Evolutionary conservation across 2,797 vertebrate species (phyloP).

Genomic region (Cryptoprocta ferox): DNA sequence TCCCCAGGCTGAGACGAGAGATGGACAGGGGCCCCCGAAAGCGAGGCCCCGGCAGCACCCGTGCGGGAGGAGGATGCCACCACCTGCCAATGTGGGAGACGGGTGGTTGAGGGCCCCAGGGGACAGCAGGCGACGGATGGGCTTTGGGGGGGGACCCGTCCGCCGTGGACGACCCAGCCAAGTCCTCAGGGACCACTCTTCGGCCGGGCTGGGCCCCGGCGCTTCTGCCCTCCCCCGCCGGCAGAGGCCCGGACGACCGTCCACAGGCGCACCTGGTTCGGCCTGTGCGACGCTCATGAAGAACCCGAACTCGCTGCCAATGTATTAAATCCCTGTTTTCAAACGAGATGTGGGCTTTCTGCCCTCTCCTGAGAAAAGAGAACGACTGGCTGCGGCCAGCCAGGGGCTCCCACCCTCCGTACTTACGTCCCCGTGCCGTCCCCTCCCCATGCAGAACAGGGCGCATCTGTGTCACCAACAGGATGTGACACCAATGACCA

Average conservation of each 20-base stretch:
- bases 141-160: fast-evolving
- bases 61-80: fast-evolving
- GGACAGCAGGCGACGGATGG: fast-evolving
- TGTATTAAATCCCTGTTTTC: neutral
- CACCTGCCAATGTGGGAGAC: fast-evolving
- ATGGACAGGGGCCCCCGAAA: neutral
- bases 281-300: neutral
- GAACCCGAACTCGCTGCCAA: neutral
- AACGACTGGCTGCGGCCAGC: neutral
- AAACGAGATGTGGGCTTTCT: neutral
- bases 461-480: neutral
- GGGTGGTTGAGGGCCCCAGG: fast-evolving
- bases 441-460: neutral
- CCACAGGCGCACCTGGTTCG: fast-evolving
- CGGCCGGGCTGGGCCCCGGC: neutral
- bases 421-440: fast-evolving
- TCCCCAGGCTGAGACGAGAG: neutral
- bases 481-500: neutral
- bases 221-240: neutral
- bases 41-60: neutral
- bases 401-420: neutral
- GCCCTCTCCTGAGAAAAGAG: neutral
- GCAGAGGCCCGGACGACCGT: neutral
- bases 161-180: fast-evolving
- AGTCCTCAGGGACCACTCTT: neutral